Evolutionary conservation across 2,113 vertebrate species (phyloP).

Genomic region (Corythaixoides concolor): DNA sequence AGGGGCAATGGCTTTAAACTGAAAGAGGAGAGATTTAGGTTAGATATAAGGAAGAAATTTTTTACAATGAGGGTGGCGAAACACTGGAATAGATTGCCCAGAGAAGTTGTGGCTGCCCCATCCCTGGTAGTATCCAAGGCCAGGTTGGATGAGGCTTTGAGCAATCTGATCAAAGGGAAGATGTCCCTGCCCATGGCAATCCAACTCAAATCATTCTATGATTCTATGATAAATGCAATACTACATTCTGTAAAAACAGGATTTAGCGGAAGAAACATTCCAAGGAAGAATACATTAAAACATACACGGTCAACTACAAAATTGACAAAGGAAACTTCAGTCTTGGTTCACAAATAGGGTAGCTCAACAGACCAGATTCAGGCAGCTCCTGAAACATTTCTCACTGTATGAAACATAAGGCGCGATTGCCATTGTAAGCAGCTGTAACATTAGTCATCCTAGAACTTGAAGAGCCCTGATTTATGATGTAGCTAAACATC

Average conservation of each 20-base stretch:
- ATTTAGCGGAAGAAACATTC: not conserved
- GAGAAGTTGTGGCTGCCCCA: too few relatives aligned
- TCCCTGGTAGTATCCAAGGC: too few relatives aligned
- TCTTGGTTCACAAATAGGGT: not conserved
- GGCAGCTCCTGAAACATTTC: not conserved
- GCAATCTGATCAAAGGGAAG: too few relatives aligned
- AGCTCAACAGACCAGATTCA: not conserved
- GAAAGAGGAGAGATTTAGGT: too few relatives aligned
- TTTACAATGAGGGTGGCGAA: too few relatives aligned
- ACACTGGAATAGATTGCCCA: too few relatives aligned
- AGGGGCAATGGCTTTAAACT: too few relatives aligned
- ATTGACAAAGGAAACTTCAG: not conserved
- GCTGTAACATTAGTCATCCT: not conserved
- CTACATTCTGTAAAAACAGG: not conserved
- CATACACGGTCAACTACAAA: not conserved
- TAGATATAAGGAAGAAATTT: too few relatives aligned
- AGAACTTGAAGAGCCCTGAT: not conserved
- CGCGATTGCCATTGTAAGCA: fast-evolving
- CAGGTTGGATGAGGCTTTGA: too few relatives aligned
- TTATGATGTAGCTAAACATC: not conserved
- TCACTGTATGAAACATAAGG: not conserved
- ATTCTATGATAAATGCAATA: not conserved
- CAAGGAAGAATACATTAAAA: not conserved
- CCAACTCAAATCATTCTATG: too few relatives aligned
- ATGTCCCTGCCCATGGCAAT: too few relatives aligned